phyloP scores from a whole-genome alignment of 2,797 vertebrate genomes.

The Myoxocephalus aenaeus region DNA sequence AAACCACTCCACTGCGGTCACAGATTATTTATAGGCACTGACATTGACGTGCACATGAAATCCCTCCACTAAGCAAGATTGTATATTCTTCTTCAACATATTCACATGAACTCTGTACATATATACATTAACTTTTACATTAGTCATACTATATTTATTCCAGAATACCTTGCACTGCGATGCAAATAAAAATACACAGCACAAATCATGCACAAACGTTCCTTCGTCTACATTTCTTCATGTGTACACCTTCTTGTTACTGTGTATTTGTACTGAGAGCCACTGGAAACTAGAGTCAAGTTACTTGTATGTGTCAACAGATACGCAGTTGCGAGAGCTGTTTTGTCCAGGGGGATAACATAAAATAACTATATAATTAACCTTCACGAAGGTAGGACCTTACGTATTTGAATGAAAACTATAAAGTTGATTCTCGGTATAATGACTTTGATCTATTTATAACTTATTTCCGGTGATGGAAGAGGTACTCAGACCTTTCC shows the following conservation, averaged over 20 bases:
- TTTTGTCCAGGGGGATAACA: not conserved
- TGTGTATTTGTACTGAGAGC: not conserved
- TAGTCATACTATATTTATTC: constrained; percentile 3
- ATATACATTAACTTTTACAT: not conserved
- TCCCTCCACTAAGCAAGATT: not conserved
- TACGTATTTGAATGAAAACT: not conserved
- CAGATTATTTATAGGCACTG: constrained; percentile 4
- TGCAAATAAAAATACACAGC: not conserved
- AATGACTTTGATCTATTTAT: not conserved
- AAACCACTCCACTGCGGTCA: not conserved
- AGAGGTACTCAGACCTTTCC: not conserved
- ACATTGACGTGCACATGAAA: not conserved
- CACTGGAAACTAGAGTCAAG: not conserved
- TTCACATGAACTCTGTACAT: not conserved
- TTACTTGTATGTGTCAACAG: not conserved
- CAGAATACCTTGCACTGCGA: not conserved
- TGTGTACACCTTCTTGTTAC: not conserved
- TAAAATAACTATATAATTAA: not conserved
- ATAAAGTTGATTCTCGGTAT: not conserved
- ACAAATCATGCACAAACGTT: not conserved
- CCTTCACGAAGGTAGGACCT: not conserved
- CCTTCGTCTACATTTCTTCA: not conserved
- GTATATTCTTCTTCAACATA: not conserved
- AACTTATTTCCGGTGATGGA: not conserved
- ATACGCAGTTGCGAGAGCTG: not conserved